These are phyloP conservation scores for Molossus molossus DNA, from an alignment of 2,797 vertebrate species.

Conservation along the genomic window DNA sequence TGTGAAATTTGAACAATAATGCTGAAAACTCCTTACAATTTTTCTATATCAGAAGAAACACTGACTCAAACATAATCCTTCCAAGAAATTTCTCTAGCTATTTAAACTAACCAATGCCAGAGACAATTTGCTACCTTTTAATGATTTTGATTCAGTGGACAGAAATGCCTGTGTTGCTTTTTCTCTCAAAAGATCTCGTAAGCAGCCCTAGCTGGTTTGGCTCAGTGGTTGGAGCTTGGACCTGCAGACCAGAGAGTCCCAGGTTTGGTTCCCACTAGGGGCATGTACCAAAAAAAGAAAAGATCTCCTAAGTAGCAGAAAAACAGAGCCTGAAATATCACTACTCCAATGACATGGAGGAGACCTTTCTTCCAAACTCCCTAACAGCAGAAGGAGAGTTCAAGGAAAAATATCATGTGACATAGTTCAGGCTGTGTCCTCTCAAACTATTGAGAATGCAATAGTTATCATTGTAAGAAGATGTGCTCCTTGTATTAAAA, in stretches of 20 bases:
- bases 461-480: neutral
- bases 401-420: neutral
- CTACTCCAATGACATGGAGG: neutral
- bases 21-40: neutral
- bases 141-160: constrained; percentile 23
- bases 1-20: neutral
- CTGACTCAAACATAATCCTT: neutral
- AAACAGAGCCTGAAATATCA: neutral
- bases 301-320: neutral
- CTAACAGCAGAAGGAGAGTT: neutral
- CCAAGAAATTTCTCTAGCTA: constrained; percentile 12
- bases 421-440: neutral
- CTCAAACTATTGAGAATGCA: neutral
- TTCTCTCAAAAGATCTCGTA: neutral
- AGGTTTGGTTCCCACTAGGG: no score
- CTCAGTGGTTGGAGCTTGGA: no score
- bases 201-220: neutral
- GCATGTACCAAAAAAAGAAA: neutral
- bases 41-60: neutral
- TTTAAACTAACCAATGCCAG: neutral
- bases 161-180: constrained; percentile 16
- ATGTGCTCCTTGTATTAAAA: neutral
- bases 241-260: no score
- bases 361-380: neutral
- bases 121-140: neutral